Evolutionary conservation across 2,888 invertebrate species (phyloP), one percentile per base, ranked within the genome.

Genomic region (Coremacera marginata): DNA sequence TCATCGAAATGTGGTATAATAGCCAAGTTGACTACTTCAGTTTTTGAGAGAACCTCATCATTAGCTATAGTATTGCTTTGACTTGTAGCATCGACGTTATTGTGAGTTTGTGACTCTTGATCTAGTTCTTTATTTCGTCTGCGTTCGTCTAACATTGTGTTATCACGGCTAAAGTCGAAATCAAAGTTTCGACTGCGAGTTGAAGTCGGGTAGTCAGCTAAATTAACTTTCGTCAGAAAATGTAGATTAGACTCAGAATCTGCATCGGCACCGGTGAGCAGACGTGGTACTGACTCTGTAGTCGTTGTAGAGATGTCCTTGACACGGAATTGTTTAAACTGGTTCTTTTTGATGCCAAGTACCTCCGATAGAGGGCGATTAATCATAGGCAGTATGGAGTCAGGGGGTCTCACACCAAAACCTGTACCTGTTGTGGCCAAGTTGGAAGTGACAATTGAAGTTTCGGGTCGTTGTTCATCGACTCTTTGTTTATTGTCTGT

Each of bases 1-100:
- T 89, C 88, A 78, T 90, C 89, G 78, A 89, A 90, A 72, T 89
- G 89, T 44, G 90, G 90, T 78, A 90, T 88, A 16, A 90, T 89
- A 25, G 90, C 90, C 80, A 90, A 81, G 82, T 90, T 89, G 63
- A 90, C 88, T 2, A 89, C 88, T 82, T 89, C 90, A 22, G 89
- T 89, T 77, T 89, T 89, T 51, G 89, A 86, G 34, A 89, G 83
- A 57, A 89, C 82, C 78, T 88, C 87, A 79, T 88, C 87, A 57
- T 88, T 86, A 80, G 88, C 87, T 44, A 87, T 86, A 0, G 86
- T 84, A 51, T 71, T 76, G 14, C 70, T 71, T 37, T 74, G 72
- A 19, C 71, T 77, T 11, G 62, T 73, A 60, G 70, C 55, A 8
- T 65, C 77, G 0, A 63, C 52, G 7, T 55, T 22, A 52, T 77